Base-by-base conservation (phyloP, 2,888 invertebrate species). In the Lottia scabra region DNA sequence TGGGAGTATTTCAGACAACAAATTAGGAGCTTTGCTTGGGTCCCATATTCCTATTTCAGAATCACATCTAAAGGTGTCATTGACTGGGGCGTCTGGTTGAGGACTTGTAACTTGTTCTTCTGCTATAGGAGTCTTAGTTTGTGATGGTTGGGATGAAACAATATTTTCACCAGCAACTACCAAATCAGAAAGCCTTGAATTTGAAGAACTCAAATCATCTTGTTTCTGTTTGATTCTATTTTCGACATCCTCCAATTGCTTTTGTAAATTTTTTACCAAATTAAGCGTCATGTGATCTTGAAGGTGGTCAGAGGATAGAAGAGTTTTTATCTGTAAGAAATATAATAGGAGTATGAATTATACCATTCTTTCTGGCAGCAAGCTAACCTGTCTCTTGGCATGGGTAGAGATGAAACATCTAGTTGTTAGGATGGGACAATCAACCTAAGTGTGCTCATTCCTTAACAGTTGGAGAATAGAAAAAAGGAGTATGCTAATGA, bases 231-330 rank as follows among this genome's bases (percentile, higher is more conserved):
- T 74, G 4, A 80, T 75, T 45, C 77, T 74, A 16, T 68, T 73
- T 65, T 84, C 83, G 70, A 84, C 76, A n/a, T 83, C 77, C 65
- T 77, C 71, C 30, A 85, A 75, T 71, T 84, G 81, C 63, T 75
- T 71, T 63, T 85, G 83, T 12, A 86, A 80, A 68, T 82, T 81
- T 67, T 78, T 77, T 8, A 84, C 83, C 63, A 82, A 68, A 38
- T 72, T 80, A 77, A 82, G 79, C 27, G 85, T 83, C 66, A 81
- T 56, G 23, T 56, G 19, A 23, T 56, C 56, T 19, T 56, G 56
- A 56, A 56, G 56, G 23, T 56, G 56, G 13, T 79, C 80, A 44
- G 73, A 72, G 13, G 75, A 72, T 68, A 80, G 80, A 19, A 82
- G 72, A 16, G 73, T 71, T 68, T 79, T 76, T 30, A 82, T 78